Conservation (phyloP, 2,113 vertebrate genomes). For the Pluvianellus socialis region DNA sequence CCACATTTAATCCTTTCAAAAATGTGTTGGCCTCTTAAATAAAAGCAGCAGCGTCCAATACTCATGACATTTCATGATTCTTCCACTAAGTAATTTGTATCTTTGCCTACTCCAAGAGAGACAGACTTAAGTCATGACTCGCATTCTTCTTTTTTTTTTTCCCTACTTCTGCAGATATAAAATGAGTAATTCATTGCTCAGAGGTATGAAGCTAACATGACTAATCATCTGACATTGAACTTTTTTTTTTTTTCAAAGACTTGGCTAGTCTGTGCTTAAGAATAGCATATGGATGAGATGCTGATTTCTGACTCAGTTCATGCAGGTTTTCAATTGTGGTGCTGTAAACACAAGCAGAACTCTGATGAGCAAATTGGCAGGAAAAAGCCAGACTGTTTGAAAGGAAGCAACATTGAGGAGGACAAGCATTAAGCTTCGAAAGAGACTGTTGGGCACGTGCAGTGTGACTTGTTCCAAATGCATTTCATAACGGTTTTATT, state of each 20-base stretch:
- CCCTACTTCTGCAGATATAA: background rate
- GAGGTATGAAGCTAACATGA: background rate
- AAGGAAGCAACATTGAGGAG: constrained; percentile 7
- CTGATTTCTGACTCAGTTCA: background rate
- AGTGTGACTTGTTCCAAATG: background rate
- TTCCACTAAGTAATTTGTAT: background rate
- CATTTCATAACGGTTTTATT: constrained; percentile 20
- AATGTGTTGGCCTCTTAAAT: background rate
- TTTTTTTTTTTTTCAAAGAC: background rate
- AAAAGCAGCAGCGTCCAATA: background rate
- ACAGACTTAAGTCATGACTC: background rate
- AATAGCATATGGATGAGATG: background rate
- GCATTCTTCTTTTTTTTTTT: background rate
- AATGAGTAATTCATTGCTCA: background rate
- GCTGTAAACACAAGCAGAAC: background rate
- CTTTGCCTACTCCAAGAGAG: background rate
- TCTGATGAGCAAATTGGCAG: background rate
- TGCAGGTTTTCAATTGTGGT: background rate
- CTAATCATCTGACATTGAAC: background rate
- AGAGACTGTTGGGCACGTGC: background rate
- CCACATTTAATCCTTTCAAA: background rate
- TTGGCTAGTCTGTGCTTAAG: background rate
- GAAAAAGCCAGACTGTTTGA: background rate
- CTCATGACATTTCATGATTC: background rate
- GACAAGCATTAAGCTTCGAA: background rate